phyloP scores from a whole-genome alignment of 2,888 invertebrate species.

The Amblyjoppa proteus region DNA sequence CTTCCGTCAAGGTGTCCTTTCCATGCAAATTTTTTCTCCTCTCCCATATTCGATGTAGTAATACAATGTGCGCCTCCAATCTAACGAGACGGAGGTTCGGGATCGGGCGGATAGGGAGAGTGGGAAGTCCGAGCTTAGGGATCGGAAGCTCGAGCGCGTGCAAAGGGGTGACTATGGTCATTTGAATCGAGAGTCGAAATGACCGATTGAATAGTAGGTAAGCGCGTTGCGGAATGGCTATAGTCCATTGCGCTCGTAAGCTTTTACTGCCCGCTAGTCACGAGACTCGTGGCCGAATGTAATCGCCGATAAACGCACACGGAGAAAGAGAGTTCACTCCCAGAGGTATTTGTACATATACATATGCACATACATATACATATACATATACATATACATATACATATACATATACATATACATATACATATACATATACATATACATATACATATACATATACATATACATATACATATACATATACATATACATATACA shows the following conservation, averaged over 20 bases:
- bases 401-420: too few species aligned
- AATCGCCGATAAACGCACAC: conserved; percentile 62
- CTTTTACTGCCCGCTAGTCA: conserved; percentile 67
- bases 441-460: too few species aligned
- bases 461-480: too few species aligned
- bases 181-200: conserved; percentile 59
- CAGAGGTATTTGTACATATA: background rate
- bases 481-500: too few species aligned
- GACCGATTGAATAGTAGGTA: conserved; percentile 69
- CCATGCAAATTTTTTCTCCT: background rate
- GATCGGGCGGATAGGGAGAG: background rate
- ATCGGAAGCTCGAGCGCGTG: conserved; percentile 22
- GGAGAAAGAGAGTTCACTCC: background rate
- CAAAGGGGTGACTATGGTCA: conserved; percentile 57
- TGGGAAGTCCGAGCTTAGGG: background rate
- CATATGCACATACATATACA: background rate
- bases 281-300: conserved; percentile 57
- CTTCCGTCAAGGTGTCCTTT: background rate
- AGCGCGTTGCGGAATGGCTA: conserved; percentile 31
- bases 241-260: conserved; percentile 67
- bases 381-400: too few species aligned
- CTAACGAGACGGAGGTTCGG: background rate
- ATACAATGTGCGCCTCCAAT: background rate
- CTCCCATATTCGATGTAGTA: background rate
- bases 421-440: too few species aligned